A percentile compares a stretch with the other conserved stretches of the same genome.
Conservation (phyloP, 2,797 vertebrate genomes). For the Sebastes nivosus region DNA sequence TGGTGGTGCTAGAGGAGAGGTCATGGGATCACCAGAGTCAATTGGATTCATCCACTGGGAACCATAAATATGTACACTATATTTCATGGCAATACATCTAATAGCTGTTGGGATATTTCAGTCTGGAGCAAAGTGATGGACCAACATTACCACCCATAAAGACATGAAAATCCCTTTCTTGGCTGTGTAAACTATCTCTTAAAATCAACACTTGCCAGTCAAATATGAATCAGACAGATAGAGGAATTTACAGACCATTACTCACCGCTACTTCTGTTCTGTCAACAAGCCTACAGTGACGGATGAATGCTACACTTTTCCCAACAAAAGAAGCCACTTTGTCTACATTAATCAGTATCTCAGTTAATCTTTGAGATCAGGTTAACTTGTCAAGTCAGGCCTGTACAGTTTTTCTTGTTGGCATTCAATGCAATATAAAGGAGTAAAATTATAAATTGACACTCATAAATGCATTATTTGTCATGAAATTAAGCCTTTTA, state of each 20-base stretch:
- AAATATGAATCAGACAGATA: constrained; percentile 2
- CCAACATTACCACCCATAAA: not conserved
- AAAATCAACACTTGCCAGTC: constrained; percentile 1
- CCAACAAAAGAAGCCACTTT: constrained; percentile 26
- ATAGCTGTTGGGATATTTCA: no score
- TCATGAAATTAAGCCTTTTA: not conserved
- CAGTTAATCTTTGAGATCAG: constrained; percentile 31
- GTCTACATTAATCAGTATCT: constrained; percentile 34
- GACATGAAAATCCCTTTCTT: no score
- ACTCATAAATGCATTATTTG: not conserved
- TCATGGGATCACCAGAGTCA: not conserved
- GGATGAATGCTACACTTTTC: constrained; percentile 31
- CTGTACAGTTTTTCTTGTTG: not conserved
- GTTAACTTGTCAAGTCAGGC: constrained; percentile 23
- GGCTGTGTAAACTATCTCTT: not conserved
- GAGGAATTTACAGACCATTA: constrained; percentile 35
- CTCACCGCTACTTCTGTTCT: constrained; percentile 27
- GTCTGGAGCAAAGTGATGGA: not conserved
- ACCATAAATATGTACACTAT: not conserved
- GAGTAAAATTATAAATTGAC: not conserved
- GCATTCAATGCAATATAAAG: not conserved
- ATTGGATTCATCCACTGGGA: not conserved
- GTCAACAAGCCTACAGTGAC: constrained; percentile 29
- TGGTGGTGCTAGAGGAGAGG: not conserved
- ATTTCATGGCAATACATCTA: not conserved